Evolutionary conservation across 2,797 vertebrate genomes (phyloP).

Genomic region (Rhynchonycteris naso): DNA sequence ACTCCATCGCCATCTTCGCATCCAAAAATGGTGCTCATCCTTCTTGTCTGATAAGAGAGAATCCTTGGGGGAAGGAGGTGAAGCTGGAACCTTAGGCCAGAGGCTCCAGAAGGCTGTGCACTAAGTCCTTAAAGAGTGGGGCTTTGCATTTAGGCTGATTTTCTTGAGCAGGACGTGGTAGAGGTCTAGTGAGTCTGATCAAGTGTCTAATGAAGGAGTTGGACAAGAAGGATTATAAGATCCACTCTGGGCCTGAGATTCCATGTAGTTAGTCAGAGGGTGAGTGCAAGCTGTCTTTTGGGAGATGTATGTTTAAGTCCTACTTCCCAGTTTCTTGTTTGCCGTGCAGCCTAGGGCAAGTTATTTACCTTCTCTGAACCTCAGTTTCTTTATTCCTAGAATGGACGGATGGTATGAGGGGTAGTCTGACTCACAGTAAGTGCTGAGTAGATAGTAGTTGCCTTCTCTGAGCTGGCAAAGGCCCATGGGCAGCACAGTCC

Average conservation of each 20-base stretch:
- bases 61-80: neutral
- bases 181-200: neutral
- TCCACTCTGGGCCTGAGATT: neutral
- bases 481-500: accelerated
- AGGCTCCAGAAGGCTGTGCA: neutral
- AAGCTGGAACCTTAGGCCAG: neutral
- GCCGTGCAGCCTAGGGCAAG: neutral
- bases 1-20: too few species aligned
- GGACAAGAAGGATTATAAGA: neutral
- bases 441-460: neutral
- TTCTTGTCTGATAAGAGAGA: neutral
- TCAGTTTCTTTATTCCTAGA: neutral
- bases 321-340: neutral
- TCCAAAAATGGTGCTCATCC: too few species aligned
- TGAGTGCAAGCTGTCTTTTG: neutral
- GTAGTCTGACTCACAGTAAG: neutral
- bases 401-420: neutral
- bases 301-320: neutral
- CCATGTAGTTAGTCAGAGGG: neutral
- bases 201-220: too few species aligned
- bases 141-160: accelerated
- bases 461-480: neutral
- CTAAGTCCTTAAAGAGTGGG: too few species aligned
- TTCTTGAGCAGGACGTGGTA: accelerated
- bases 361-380: neutral